These are phyloP conservation scores for Epiblema foenella DNA, from an alignment of 2,888 invertebrate genomes.

Conservation along the genomic window DNA sequence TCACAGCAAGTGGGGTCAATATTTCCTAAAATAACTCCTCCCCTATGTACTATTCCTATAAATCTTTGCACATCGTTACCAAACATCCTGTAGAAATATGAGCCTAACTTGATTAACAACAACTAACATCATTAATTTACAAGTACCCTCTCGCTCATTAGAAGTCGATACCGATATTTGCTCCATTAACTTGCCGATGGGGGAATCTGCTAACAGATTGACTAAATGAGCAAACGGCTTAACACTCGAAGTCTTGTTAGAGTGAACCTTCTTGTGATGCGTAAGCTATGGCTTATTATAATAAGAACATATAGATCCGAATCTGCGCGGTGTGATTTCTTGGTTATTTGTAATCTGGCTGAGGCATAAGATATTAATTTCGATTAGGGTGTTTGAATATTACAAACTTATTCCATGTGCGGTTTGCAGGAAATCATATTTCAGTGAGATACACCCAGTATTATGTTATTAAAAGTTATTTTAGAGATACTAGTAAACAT, in stretches of 20 bases:
- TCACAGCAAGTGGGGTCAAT: too few species aligned
- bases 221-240: constrained; percentile 42
- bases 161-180: constrained; percentile 25
- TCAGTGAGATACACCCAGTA: not conserved
- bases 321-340: constrained; percentile 2
- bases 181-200: constrained; percentile 35
- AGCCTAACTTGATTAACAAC: not conserved
- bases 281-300: constrained; percentile 27
- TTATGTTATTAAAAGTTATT: not conserved
- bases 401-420: not conserved
- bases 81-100: not conserved
- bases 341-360: constrained; percentile 10
- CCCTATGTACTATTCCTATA: too few species aligned
- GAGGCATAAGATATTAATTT: not conserved
- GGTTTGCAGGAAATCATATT: not conserved
- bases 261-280: constrained; percentile 32
- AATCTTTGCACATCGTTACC: not conserved
- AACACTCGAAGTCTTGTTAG: constrained; percentile 33
- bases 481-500: not conserved
- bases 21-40: not conserved
- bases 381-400: constrained; percentile 1
- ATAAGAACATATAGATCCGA: not conserved
- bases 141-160: not conserved
- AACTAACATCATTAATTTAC: not conserved
- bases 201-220: constrained; percentile 39